phyloP scores from a whole-genome alignment of 2,113 vertebrate species.

The Colius striatus region DNA sequence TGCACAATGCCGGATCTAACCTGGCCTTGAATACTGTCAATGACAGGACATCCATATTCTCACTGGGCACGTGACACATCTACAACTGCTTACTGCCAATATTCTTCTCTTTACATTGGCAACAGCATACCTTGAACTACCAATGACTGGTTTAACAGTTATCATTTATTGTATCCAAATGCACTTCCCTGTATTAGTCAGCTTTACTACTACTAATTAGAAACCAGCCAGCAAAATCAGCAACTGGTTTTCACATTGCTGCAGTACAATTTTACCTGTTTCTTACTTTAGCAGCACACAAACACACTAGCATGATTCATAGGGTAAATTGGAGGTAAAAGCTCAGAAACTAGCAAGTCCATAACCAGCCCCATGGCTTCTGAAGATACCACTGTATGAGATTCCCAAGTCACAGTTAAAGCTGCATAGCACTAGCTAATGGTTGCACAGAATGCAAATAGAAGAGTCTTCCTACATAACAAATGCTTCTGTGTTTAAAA shows the following conservation, averaged over 20 bases:
- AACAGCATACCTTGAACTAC: neutral
- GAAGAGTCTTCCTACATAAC: neutral
- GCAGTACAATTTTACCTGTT: neutral
- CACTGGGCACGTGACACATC: neutral
- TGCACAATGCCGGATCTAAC: neutral
- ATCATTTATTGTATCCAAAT: neutral
- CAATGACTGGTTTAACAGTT: accelerated
- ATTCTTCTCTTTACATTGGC: neutral
- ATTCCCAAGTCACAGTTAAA: neutral
- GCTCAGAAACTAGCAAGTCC: neutral
- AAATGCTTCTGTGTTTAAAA: neutral
- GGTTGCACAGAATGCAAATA: neutral
- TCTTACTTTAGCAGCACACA: neutral
- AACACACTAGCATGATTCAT: neutral
- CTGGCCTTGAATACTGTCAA: neutral
- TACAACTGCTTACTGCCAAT: neutral
- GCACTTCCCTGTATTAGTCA: neutral
- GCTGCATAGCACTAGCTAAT: neutral
- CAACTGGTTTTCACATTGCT: neutral
- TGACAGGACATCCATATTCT: accelerated
- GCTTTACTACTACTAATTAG: neutral
- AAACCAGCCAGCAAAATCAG: neutral
- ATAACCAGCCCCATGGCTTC: neutral
- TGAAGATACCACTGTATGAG: neutral
- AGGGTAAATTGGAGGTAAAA: neutral